These are phyloP conservation scores for Machimus atricapillus DNA, from an alignment of 2,888 invertebrate species.

Conservation along the genomic window DNA sequence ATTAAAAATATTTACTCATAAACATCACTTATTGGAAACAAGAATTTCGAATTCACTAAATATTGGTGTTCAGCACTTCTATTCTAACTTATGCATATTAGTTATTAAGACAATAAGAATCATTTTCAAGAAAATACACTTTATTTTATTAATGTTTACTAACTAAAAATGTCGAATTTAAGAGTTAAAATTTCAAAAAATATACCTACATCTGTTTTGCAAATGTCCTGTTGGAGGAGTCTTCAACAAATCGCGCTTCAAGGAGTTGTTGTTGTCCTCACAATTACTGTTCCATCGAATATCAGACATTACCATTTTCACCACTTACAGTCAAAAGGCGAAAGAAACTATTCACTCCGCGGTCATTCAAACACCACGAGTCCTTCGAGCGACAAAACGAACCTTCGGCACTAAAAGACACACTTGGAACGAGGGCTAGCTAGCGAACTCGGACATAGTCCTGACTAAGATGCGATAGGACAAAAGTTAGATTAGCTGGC, in stretches of 20 bases:
- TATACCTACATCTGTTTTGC: slow-evolving; percentile 61
- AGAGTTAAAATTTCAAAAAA: background rate
- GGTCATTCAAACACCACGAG: background rate
- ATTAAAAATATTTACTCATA: too few species aligned
- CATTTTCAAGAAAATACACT: too few species aligned
- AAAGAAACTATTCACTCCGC: slow-evolving; percentile 27
- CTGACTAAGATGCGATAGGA: background rate
- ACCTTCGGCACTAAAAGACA: background rate
- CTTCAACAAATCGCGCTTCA: slow-evolving; percentile 60
- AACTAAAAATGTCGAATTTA: background rate
- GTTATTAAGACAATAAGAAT: too few species aligned
- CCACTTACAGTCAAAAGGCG: background rate
- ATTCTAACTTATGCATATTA: too few species aligned
- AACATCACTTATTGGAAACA: too few species aligned
- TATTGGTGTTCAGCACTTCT: too few species aligned
- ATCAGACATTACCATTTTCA: slow-evolving; percentile 63
- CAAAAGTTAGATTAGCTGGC: background rate
- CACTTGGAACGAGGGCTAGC: background rate
- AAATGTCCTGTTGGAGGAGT: slow-evolving; percentile 55
- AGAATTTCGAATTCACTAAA: too few species aligned
- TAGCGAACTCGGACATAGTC: background rate
- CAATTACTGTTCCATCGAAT: slow-evolving; percentile 60
- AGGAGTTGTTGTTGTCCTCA: slow-evolving; percentile 62
- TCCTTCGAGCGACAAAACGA: background rate
- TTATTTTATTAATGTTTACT: too few species aligned